Percentiles rank a stretch among this genome's conserved stretches.
Evolutionary conservation across 2,888 invertebrate species (phyloP).

Genomic region (Sipunculus nudus): DNA sequence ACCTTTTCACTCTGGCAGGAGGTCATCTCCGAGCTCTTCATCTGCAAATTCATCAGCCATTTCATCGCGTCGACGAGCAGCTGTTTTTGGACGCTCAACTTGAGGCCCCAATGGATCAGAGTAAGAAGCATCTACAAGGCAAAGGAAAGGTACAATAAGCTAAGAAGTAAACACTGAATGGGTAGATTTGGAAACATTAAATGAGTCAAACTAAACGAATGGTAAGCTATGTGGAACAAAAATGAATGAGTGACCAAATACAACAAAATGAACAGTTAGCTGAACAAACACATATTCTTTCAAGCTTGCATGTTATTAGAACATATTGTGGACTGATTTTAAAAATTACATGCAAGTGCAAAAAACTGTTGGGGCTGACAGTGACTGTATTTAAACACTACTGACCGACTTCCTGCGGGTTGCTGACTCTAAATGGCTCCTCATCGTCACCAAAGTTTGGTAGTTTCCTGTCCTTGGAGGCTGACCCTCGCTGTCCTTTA

Average conservation of each 20-base stretch:
- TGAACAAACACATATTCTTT: too few species aligned
- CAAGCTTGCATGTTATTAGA: too few species aligned
- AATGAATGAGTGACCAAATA: too few species aligned
- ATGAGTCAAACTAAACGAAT: not conserved
- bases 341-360: too few species aligned
- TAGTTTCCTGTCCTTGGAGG: slow-evolving; percentile 10
- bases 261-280: too few species aligned
- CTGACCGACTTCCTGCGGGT: slow-evolving; percentile 53
- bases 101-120: slow-evolving; percentile 68
- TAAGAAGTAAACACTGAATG: too few species aligned
- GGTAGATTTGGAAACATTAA: too few species aligned
- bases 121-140: slow-evolving; percentile 61
- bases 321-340: too few species aligned
- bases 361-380: too few species aligned
- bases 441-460: slow-evolving; percentile 45
- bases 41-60: slow-evolving; percentile 77
- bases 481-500: slow-evolving; percentile 6
- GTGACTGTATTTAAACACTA: too few species aligned
- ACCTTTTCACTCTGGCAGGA: slow-evolving; percentile 80
- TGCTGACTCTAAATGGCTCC: slow-evolving; percentile 47
- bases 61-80: slow-evolving; percentile 62
- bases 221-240: not conserved
- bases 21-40: slow-evolving; percentile 79
- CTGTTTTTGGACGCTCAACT: slow-evolving; percentile 67
- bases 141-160: too few species aligned